These are phyloP conservation scores for Eublepharis macularius DNA, from an alignment of 2,113 vertebrate genomes.

Conservation along the genomic window DNA sequence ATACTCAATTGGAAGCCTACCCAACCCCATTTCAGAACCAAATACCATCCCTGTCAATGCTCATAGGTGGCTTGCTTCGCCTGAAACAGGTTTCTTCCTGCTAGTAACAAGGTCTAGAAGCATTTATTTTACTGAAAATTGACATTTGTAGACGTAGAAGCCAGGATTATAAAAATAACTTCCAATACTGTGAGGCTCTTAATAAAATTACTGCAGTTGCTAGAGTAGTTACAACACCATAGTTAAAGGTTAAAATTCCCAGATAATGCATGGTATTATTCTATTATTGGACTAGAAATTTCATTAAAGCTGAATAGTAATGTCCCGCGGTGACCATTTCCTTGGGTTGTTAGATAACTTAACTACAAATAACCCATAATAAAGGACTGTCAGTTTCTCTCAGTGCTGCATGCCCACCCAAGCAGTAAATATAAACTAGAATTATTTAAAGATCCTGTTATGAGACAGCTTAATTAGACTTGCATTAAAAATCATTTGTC, in stretches of 20 bases:
- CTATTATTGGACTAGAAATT: not conserved
- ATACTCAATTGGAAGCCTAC: too few relatives aligned
- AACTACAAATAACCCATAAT: conserved; percentile 22
- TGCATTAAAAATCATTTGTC: conserved; percentile 22
- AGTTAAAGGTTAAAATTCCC: not conserved
- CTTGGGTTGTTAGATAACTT: not conserved
- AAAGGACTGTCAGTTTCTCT: not conserved
- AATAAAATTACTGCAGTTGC: conserved; percentile 13
- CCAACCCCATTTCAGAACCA: too few relatives aligned
- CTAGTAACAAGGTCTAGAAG: conserved; percentile 50
- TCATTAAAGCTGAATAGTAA: conserved; percentile 2
- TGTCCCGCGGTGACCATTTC: not conserved
- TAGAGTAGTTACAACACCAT: not conserved
- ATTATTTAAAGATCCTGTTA: not conserved
- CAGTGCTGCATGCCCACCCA: not conserved
- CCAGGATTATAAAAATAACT: not conserved
- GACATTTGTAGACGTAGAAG: not conserved
- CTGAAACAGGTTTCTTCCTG: not conserved
- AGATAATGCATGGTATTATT: conserved; percentile 12
- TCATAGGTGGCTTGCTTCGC: not conserved
- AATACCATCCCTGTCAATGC: too few relatives aligned
- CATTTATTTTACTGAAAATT: conserved; percentile 32
- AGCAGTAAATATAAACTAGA: conserved; percentile 11
- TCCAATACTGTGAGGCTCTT: not conserved
- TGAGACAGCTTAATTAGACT: not conserved